Evolutionary conservation across 2,797 vertebrate species (phyloP).

Genomic region (Fistularia commersonii): DNA sequence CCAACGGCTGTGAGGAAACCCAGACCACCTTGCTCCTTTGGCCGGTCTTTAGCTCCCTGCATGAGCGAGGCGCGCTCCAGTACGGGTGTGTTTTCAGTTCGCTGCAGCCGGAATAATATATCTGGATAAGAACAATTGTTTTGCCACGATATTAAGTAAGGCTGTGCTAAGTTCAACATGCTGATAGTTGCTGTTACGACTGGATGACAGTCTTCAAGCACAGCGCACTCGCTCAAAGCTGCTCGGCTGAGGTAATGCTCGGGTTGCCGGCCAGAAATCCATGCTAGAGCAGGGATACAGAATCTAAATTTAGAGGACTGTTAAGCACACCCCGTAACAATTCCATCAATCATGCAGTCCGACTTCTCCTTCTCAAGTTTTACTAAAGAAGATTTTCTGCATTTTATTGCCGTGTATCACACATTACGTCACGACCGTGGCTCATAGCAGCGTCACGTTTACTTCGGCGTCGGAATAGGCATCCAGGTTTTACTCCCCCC

Average conservation of each 20-base stretch:
- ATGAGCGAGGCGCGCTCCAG: slow-evolving; percentile 34
- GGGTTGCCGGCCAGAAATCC: slow-evolving; percentile 64
- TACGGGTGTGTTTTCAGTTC: slow-evolving; percentile 60
- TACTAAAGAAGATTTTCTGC: slow-evolving; percentile 52
- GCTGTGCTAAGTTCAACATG: slow-evolving; percentile 58
- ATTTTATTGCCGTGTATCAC: slow-evolving; percentile 50
- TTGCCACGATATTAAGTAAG: slow-evolving; percentile 46
- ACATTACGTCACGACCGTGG: slow-evolving; percentile 46
- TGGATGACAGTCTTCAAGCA: slow-evolving; percentile 62
- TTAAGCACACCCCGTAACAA: slow-evolving; percentile 69
- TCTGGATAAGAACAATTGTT: slow-evolving; percentile 60
- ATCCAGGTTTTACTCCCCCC: slow-evolving; percentile 2
- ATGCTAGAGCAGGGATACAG: slow-evolving; percentile 51
- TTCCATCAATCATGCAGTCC: slow-evolving; percentile 66
- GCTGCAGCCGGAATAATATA: slow-evolving; percentile 39
- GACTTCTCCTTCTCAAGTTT: slow-evolving; percentile 56
- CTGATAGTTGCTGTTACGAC: slow-evolving; percentile 58
- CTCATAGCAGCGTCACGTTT: slow-evolving; percentile 39
- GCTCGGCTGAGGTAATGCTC: slow-evolving; percentile 74
- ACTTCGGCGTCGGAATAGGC: slow-evolving; percentile 22
- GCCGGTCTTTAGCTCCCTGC: slow-evolving; percentile 34
- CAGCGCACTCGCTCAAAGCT: slow-evolving; percentile 60
- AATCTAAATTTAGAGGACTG: slow-evolving; percentile 77
- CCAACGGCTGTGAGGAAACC: slow-evolving; percentile 53
- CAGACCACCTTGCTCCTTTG: slow-evolving; percentile 46